Evolutionary conservation across 2,888 invertebrate genomes (phyloP), one percentile per base, ranked within the genome.

Genomic region (Leucoptera coffeella): DNA sequence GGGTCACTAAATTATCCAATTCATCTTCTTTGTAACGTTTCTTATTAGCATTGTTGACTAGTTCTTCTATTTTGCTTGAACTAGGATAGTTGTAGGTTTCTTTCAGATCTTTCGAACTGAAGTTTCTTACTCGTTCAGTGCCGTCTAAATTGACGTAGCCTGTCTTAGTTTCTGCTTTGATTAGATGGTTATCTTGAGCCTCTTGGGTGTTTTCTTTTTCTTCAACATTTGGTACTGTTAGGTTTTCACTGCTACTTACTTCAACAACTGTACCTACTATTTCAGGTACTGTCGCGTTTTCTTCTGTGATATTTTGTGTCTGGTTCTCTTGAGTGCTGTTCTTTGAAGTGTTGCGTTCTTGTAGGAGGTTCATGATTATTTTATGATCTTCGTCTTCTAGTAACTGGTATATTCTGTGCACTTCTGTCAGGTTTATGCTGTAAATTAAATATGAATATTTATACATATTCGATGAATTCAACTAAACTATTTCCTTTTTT

Each of bases 371-470:
- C 6, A 6, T 17, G 9, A 9, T 9, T 17, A 9, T 17, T 17
- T 17, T 17, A 9, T 17, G 6, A 22, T 69, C 72, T 38, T 71
- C 65, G 36, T 72, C 69, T 40, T 69, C 71, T 15, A 72, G 42
- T 29, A 67, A 52, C 46, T 72, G 55, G 35, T 65, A 69, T 32
- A 69, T 49, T 42, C 59, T 53, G 32, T 72, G 58, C 10, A 72
- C 59, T 47, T 72, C 71, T 23, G 62, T 65, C 32, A 71, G 50
- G 34, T 72, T 69, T 30, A 72, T 53, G 22, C 72, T 72, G 49
- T 5, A 53, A 58, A 33, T 29, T 23, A 29, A 28, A 31, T 23
- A 27, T 28, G n/a, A n/a, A n/a, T n/a, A n/a, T n/a, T 20, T 27
- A 13, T 14, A 32, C n/a, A n/a, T n/a, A n/a, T n/a, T n/a, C n/a